Base-by-base conservation (phyloP, 2,797 vertebrate genomes). In the Hippoglossus hippoglossus region DNA sequence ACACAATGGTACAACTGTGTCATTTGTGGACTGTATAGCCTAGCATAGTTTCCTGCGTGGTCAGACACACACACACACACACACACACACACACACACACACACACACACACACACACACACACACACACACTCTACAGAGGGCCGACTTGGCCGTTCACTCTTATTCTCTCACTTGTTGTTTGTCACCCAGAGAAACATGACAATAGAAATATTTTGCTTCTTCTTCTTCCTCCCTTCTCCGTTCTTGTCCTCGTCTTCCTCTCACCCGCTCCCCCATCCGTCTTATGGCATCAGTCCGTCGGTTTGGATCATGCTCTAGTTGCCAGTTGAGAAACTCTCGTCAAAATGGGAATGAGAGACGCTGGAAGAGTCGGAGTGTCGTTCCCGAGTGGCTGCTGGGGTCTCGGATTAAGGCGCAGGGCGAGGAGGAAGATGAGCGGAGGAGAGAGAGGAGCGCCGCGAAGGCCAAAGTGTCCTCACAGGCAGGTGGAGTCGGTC, bases 261-360 rank as follows among this genome's bases (percentile, higher is more conserved):
- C 52, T 71, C 54, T 80, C 73, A 51, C 56, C 51, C 34, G 26
- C 8, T 53, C 64, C 46, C 46, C 31, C 44, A 6, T 50, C 63
- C 55, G 34, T 72, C 85, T 72, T 78, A 94, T 95, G 94, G 93
- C 92, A 61, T 91, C 91, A 5, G 62, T 91, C n/a, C 89, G 87
- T 22, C 83, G 83, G 55, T 94, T 92, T 39, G 90, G 91, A 61
- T 90, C 92, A 51, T 93, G 91, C 77, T 93, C 92, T 57, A 87
- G 92, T 70, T 93, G 91, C 80, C 88, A 84, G 83, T 72, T 92
- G 65, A 89, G 91, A 72, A 90, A 90, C 21, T 63, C 82, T 12
- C 53, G 9, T 16, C 66, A 79, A 24, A 86, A 80, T 66, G 77
- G 73, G 46, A 84, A 83, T 3, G 86, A 71, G 62, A 83, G 88